Evolutionary conservation across 2,888 invertebrate species (phyloP).

Genomic region (Microplitis manilae): DNA sequence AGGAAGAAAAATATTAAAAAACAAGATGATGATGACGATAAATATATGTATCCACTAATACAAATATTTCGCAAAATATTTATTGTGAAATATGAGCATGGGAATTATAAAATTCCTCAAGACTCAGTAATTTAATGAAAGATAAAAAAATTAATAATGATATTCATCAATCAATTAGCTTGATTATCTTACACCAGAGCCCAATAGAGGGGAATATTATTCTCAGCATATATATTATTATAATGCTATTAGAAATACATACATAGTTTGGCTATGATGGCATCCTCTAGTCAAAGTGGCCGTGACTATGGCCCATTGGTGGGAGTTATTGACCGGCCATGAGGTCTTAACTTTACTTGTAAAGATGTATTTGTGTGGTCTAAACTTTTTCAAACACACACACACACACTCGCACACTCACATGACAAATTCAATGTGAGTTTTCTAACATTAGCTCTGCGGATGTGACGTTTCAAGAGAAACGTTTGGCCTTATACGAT

Average conservation of each 20-base stretch:
- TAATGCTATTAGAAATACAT: conserved; percentile 60
- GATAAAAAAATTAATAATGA: conserved; percentile 8
- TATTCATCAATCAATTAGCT: conserved; percentile 18
- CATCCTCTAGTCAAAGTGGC: conserved; percentile 36
- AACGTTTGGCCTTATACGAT: conserved; percentile 9
- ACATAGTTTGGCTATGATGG: conserved; percentile 56
- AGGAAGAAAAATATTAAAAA: not conserved
- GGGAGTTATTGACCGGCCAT: conserved; percentile 40
- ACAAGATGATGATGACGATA: not conserved
- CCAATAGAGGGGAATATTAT: not conserved
- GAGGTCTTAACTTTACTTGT: conserved; percentile 31
- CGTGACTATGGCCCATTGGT: conserved; percentile 12
- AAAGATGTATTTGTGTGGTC: conserved; percentile 25
- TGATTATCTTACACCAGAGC: not conserved
- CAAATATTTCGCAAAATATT: not conserved
- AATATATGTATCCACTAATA: not conserved
- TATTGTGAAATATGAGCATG: not conserved
- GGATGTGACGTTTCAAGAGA: conserved; percentile 35
- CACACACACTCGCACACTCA: not conserved
- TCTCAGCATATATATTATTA: conserved; percentile 9
- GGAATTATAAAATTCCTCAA: not conserved
- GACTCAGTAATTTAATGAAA: not conserved
- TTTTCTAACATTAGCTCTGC: conserved; percentile 44
- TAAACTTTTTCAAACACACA: not conserved
- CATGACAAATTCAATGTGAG: conserved; percentile 7